These are phyloP conservation scores for Leptinotarsa texana DNA, from an alignment of 1,140 invertebrate species.

Conservation along the genomic window DNA sequence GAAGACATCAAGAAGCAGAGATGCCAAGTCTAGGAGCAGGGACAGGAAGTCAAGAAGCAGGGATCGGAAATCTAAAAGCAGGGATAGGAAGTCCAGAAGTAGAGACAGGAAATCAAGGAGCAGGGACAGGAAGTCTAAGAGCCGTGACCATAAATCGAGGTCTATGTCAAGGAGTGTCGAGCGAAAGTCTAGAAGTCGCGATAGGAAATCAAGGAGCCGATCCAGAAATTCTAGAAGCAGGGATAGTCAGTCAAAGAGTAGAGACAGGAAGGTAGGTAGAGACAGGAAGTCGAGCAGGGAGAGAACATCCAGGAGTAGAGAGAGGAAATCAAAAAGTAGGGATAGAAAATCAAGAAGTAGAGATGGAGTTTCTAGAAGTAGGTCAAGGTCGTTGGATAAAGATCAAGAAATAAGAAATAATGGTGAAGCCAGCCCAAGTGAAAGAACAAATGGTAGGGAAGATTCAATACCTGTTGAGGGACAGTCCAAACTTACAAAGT, in stretches of 20 bases:
- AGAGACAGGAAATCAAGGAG: constrained; percentile 35
- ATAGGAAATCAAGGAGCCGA: constrained; percentile 31
- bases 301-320: constrained; percentile 18
- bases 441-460: constrained; percentile 39
- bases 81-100: constrained; percentile 34
- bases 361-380: constrained; percentile 18
- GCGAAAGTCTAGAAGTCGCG: constrained; percentile 33
- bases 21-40: constrained; percentile 37
- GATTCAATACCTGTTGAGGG: constrained; percentile 33
- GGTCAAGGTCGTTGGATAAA: constrained; percentile 34
- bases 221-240: constrained; percentile 30
- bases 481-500: background rate
- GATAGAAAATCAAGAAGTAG: constrained; percentile 21
- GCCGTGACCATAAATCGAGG: constrained; percentile 25
- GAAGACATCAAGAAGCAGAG: constrained; percentile 31
- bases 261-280: constrained; percentile 22
- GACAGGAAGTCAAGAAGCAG: constrained; percentile 29
- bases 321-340: constrained; percentile 24
- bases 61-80: constrained; percentile 32
- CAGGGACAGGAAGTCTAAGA: constrained; percentile 30
- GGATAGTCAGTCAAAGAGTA: constrained; percentile 32
- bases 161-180: constrained; percentile 29
- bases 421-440: constrained; percentile 47
- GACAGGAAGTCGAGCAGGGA: constrained; percentile 31
- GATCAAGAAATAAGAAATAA: constrained; percentile 44